Base-by-base conservation (phyloP, 2,888 invertebrate genomes). In the Leptopilina myrica region DNA sequence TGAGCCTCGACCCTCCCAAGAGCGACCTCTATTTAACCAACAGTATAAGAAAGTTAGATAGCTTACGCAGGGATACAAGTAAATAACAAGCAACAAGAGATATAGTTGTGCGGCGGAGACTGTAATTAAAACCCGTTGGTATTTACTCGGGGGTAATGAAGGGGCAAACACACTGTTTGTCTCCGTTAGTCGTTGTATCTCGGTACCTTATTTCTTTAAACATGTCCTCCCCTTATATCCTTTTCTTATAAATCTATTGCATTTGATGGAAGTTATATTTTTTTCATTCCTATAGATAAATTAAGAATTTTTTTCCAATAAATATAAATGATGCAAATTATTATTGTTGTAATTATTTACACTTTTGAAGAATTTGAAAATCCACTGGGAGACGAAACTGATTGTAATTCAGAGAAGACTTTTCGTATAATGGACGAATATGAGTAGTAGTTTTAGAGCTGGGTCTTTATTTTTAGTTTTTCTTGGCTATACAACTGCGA, bases 121-220 rank as follows among this genome's bases (percentile, higher is more conserved):
- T 87, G 89, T 91, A 91, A 91, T 91, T 91, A 91, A 91, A 91
- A 91, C 89, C 89, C 84, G 88, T 88, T 87, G 87, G 86, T 91
- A 89, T 90, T 91, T 90, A 90, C 90, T 85, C 87, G 88, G 84
- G 87, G 89, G 89, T 90, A 90, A 91, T 91, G 90, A 91, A 90
- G 90, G 89, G 88, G 88, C 88, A 89, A 90, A 90, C 88, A 86
- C 88, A 88, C 90, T 88, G 89, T 91, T 90, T 90, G 90, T 90
- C 90, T 89, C 89, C 87, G 88, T 89, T 89, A 87, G 87, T 85
- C 84, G 88, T 33, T 33, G 33, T 86, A 89, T 69, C 69, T 69
- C 26, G 69, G 53, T 69, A 69, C 56, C 56, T 56, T 33, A 73
- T 73, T 56, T 56, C 56, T 33, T n/a, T n/a, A 53, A 56, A 73